Conservation (phyloP, 2,113 vertebrate genomes). For the Eclectus roratus region DNA sequence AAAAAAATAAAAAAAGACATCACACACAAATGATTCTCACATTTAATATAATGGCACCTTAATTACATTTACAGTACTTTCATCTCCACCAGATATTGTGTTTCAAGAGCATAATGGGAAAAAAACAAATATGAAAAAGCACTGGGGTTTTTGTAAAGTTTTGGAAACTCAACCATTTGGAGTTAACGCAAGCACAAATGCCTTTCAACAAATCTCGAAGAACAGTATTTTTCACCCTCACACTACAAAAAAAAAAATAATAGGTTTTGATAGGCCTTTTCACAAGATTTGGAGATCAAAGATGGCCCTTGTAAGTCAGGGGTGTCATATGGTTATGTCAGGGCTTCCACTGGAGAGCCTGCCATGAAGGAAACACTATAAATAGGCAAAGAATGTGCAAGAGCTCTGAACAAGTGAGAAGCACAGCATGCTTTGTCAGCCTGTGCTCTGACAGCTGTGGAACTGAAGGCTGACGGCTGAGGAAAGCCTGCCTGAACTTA, state of each 20-base stretch:
- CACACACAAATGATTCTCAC: not conserved
- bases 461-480: not conserved
- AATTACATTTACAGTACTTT: conserved; percentile 42
- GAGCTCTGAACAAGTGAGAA: not conserved
- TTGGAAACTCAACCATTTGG: not conserved
- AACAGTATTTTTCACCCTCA: not conserved
- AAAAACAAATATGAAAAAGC: not conserved
- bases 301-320: not conserved
- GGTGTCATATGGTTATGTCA: not conserved
- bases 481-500: not conserved
- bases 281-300: not conserved
- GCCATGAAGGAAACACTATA: conserved; percentile 22
- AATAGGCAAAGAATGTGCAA: conserved; percentile 51
- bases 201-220: not conserved
- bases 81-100: not conserved
- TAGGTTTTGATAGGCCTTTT: not conserved
- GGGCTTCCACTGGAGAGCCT: not conserved
- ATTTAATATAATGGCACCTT: conserved; percentile 46
- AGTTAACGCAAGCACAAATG: not conserved
- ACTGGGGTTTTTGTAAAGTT: not conserved
- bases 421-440: not conserved
- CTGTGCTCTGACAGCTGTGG: not conserved
- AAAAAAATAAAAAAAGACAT: not conserved
- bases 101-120: not conserved
- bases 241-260: not conserved